Conservation (phyloP, 1,140 invertebrate genomes). For the Diachasmimorpha longicaudata region DNA sequence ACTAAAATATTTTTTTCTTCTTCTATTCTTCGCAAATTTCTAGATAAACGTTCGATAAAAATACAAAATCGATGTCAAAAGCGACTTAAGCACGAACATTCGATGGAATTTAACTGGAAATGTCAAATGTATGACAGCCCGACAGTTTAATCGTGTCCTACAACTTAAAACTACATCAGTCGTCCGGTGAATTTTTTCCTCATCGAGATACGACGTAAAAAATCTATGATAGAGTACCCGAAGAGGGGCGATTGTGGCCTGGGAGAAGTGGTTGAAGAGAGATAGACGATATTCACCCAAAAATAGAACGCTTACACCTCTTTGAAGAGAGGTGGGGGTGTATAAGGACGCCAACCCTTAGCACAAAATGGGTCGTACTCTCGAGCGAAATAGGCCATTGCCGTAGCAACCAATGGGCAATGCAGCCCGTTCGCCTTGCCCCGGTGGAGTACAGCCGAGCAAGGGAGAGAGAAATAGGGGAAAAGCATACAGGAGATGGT, state of each 20-base stretch:
- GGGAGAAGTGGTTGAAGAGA: not conserved
- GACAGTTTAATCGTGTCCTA: too few species aligned
- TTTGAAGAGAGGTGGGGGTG: constrained; percentile 38
- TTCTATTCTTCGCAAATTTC: too few species aligned
- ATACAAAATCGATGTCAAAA: too few species aligned
- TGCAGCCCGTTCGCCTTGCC: constrained; percentile 42
- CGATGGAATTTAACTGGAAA: too few species aligned
- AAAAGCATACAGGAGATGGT: not conserved
- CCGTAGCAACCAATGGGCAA: constrained; percentile 61
- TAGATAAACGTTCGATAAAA: too few species aligned
- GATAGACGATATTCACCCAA: not conserved
- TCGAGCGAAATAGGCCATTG: constrained; percentile 62
- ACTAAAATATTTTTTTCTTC: too few species aligned
- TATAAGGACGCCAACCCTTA: constrained; percentile 52
- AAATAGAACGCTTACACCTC: constrained; percentile 11
- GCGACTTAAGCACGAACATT: too few species aligned
- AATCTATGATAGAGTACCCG: not conserved
- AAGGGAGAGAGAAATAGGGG: not conserved
- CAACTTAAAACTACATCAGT: too few species aligned
- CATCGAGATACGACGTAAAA: not conserved
- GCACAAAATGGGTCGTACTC: constrained; percentile 61
- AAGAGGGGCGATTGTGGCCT: not conserved
- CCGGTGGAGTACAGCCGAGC: constrained; percentile 8
- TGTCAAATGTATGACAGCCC: too few species aligned
- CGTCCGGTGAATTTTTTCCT: not conserved